Percentiles rank a stretch among this genome's conserved stretches.
Evolutionary conservation across 64 coral and sea anemone species (phyloP).

Genomic region (Acropora tenuis): DNA sequence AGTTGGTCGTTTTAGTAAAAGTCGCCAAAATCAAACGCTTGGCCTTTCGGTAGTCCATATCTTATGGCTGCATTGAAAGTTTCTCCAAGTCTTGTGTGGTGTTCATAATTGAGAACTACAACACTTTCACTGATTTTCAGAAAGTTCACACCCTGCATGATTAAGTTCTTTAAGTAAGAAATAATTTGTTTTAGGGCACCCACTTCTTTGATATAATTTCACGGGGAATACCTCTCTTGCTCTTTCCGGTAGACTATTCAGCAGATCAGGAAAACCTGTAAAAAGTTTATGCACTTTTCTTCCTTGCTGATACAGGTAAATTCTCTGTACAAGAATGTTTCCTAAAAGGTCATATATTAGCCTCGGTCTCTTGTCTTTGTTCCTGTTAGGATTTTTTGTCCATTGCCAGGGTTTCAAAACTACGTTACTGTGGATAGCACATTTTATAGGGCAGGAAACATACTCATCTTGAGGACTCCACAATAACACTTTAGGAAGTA

Average conservation of each 20-base stretch:
- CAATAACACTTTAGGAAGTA: slow-evolving; percentile 34
- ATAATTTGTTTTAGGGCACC: slow-evolving; percentile 26
- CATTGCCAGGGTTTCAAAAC: slow-evolving; percentile 23
- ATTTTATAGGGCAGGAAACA: background rate
- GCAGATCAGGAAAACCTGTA: background rate
- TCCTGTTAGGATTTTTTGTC: background rate
- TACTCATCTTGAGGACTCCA: slow-evolving; percentile 65
- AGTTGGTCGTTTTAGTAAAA: slow-evolving; percentile 55
- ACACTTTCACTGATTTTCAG: slow-evolving; percentile 55
- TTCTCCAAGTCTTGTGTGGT: slow-evolving; percentile 16
- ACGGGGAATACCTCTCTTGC: slow-evolving; percentile 7
- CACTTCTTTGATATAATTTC: slow-evolving; percentile 52
- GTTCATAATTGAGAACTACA: slow-evolving; percentile 29
- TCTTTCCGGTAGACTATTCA: background rate
- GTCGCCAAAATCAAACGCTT: background rate
- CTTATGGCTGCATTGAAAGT: background rate
- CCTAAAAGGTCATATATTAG: slow-evolving; percentile 41
- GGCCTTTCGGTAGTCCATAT: background rate
- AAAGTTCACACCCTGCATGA: slow-evolving; percentile 39
- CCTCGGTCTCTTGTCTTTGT: slow-evolving; percentile 9
- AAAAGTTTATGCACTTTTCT: slow-evolving; percentile 2
- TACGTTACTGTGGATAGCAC: background rate
- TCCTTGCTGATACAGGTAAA: slow-evolving; percentile 27
- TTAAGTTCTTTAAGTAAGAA: background rate
- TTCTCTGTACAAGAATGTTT: slow-evolving; percentile 56